phyloP scores from a whole-genome alignment of 2,888 invertebrate genomes.

The Syritta pipiens region DNA sequence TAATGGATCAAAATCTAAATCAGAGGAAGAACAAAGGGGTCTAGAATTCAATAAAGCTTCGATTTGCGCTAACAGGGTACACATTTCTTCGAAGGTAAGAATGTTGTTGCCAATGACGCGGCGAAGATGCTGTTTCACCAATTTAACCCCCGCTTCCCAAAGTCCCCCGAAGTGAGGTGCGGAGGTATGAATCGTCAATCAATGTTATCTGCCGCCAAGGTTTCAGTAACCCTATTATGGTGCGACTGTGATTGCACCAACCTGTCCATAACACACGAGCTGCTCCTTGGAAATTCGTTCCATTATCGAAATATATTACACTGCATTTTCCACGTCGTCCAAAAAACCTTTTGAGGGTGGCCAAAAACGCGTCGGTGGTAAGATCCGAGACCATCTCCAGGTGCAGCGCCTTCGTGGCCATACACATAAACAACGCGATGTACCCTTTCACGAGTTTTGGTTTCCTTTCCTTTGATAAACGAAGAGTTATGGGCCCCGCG shows the following conservation, averaged over 20 bases:
- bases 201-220: too few relatives aligned
- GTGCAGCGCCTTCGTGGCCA: constrained; percentile 17
- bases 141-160: not conserved
- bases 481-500: constrained; percentile 1
- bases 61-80: not conserved
- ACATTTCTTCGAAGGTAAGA: not conserved
- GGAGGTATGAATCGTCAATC: not conserved
- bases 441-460: constrained; percentile 18
- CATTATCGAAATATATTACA: constrained; percentile 22
- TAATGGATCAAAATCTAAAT: not conserved
- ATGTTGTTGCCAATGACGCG: too few relatives aligned
- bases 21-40: too few relatives aligned
- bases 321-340: constrained; percentile 24
- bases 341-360: not conserved
- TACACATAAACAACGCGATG: constrained; percentile 14
- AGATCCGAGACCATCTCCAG: constrained; percentile 8
- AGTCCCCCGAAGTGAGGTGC: not conserved
- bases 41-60: not conserved
- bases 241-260: not conserved
- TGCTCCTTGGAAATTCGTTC: constrained; percentile 16
- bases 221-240: not conserved
- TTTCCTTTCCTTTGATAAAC: not conserved
- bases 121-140: not conserved
- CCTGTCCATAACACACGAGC: too few relatives aligned
- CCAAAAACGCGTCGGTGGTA: not conserved